A percentile compares a stretch with the other conserved stretches of the same genome.
These are phyloP conservation scores for Sebastes miniatus DNA, from an alignment of 2,797 vertebrate species.

Conservation along the genomic window DNA sequence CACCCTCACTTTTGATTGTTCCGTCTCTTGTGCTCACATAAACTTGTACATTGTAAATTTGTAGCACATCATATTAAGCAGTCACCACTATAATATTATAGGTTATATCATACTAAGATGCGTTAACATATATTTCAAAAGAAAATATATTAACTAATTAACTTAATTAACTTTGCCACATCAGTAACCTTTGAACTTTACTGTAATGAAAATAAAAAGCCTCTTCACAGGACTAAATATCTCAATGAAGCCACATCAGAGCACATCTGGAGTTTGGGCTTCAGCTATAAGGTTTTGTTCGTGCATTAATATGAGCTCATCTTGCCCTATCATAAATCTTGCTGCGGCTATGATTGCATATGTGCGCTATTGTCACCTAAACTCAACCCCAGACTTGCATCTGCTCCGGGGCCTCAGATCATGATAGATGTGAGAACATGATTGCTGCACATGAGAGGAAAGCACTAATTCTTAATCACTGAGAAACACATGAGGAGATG, in stretches of 20 bases:
- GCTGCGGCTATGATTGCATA: constrained; percentile 55
- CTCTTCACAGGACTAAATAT: constrained; percentile 21
- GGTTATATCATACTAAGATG: not conserved
- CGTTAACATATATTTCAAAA: not conserved
- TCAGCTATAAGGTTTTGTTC: constrained; percentile 42
- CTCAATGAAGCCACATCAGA: constrained; percentile 41
- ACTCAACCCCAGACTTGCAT: constrained; percentile 53
- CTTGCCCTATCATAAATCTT: constrained; percentile 70
- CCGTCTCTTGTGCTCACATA: not conserved
- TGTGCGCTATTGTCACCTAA: constrained; percentile 59
- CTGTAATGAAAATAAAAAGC: constrained; percentile 58
- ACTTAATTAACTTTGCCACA: not conserved
- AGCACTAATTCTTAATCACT: constrained; percentile 41
- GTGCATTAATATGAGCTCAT: constrained; percentile 64
- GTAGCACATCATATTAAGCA: not conserved
- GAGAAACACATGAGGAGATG: constrained; percentile 29
- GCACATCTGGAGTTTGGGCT: constrained; percentile 69
- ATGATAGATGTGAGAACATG: constrained; percentile 58
- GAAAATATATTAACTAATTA: not conserved
- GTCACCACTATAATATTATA: not conserved
- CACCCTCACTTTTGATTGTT: not conserved
- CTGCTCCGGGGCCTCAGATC: constrained; percentile 31
- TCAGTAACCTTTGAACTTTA: constrained; percentile 38
- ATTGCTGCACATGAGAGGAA: constrained; percentile 59
- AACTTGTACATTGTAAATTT: not conserved